Evolutionary conservation across 2,113 vertebrate species (phyloP).

Genomic region (Pteronura brasiliensis): DNA sequence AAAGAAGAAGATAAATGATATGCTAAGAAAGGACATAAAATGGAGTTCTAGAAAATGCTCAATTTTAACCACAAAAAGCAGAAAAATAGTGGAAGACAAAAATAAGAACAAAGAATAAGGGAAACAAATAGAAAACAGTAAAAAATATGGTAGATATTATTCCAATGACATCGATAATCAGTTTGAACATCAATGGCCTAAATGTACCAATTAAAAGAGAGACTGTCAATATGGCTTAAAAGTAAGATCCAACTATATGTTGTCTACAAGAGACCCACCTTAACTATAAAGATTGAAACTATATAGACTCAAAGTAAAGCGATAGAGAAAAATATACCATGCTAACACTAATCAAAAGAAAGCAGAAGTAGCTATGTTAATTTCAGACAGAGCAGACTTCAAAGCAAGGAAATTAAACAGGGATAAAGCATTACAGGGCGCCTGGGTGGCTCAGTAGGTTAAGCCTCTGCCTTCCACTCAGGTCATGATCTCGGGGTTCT

Average conservation of each 20-base stretch:
- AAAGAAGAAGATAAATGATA: background rate
- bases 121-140: background rate
- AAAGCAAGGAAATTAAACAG: background rate
- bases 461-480: no score
- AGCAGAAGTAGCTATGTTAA: background rate
- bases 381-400: background rate
- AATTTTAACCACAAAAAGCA: background rate
- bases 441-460: no score
- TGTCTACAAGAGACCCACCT: background rate
- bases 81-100: background rate
- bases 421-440: background rate
- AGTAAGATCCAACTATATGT: background rate
- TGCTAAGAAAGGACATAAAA: background rate
- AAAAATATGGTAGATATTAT: background rate
- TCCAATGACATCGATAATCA: background rate
- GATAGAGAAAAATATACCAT: background rate
- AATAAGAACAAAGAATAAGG: background rate
- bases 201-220: background rate
- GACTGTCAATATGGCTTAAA: background rate
- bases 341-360: background rate
- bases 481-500: no score
- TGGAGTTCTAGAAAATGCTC: background rate
- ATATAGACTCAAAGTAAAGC: background rate
- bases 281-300: background rate
- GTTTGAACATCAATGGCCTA: background rate